Evolutionary conservation across 1,140 invertebrate species (phyloP), one percentile per base, ranked within the genome.

Genomic region (Anoplophora glabripennis): DNA sequence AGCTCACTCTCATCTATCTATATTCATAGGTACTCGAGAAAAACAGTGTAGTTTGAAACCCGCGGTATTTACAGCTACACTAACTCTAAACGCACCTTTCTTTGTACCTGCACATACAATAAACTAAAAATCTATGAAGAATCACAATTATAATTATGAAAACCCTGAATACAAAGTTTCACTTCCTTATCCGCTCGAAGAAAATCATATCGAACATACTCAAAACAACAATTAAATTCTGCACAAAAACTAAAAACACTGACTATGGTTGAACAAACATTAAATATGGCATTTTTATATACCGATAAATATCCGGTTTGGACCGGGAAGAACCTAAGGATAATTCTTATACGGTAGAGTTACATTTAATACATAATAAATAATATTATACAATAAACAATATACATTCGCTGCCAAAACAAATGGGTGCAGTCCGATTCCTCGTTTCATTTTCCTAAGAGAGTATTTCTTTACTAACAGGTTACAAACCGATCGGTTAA

Each of bases 281-380:
- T 45, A 54, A 40, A 49, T 35, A 35, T 35, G 21, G 28, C 34
- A n/a, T 35, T 49, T 34, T 49, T 12, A 35, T 28, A 28, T 49
- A 49, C 34, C 34, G 21, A 49, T 49, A 35, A 61, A 57, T 51
- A 53, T 57, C 53, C 45, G 40, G 46, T 33, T 38, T 49, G 41
- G 7, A 48, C 44, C 54, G 12, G 44, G 28, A 49, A 42, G 38
- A 54, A 54, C 17, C 12, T 35, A 56, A 56, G n/a, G 17, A 34
- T 12, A 37, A 45, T 54, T n/a, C n/a, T 28, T 28, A 28, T 28
- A 28, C 21, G 21, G 21, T 28, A 28, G 21, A 28, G 21, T 28
- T 28, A 28, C 21, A 28, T 28, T 28, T 28, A 44, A 44, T 14
- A n/a, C 15, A 17, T 12, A n/a, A 40, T 12, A 40, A 40, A 40